Conservation (phyloP, 2,113 vertebrate species). For the Tychaedon coryphoeus region DNA sequence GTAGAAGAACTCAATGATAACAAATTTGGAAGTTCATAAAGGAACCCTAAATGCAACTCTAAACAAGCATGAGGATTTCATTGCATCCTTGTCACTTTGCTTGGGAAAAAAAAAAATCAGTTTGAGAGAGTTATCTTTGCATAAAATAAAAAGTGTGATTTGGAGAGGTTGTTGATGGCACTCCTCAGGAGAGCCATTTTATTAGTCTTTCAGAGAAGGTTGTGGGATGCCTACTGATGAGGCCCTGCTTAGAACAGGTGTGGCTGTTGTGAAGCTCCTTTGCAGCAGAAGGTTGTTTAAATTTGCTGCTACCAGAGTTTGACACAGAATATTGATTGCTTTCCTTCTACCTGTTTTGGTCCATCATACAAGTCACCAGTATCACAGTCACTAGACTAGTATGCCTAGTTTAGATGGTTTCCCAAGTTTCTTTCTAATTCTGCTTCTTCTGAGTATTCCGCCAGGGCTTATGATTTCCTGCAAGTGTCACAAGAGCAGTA, state of each 20-base stretch:
- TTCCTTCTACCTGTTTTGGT: neutral
- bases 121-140: neutral
- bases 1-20: neutral
- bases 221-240: neutral
- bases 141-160: neutral
- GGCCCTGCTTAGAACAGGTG: neutral
- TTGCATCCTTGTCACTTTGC: neutral
- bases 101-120: neutral
- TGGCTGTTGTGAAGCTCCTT: neutral
- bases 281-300: neutral
- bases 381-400: neutral
- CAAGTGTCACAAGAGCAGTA: neutral
- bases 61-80: neutral
- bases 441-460: neutral
- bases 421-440: neutral
- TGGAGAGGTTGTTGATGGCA: neutral
- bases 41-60: neutral
- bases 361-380: neutral
- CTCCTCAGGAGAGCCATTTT: constrained; percentile 28
- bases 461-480: neutral
- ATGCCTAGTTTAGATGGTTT: neutral
- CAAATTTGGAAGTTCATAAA: neutral
- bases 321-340: neutral
- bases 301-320: neutral
- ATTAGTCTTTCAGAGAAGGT: neutral